Base-by-base conservation (phyloP, 2,113 vertebrate species). In the Eurystomus gularis region DNA sequence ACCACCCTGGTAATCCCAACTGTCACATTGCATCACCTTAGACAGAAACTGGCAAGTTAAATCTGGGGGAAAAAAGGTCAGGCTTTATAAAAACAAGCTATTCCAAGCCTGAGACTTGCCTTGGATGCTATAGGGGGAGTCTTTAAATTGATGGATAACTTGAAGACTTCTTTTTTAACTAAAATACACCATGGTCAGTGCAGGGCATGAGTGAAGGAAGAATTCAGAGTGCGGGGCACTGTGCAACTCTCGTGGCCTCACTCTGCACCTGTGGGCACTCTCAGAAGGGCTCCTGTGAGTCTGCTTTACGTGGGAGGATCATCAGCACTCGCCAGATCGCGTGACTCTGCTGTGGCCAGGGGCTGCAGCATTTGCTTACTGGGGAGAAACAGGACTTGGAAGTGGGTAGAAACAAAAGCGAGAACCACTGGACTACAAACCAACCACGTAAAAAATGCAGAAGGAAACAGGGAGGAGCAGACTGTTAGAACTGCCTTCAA, bases 11-110 rank as follows among this genome's bases (percentile, higher is more conserved):
- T 23, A 75, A 91, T 75, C 42, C 77, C 71, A 85, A 24, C 60
- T 77, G 69, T 33, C 79, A 23, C 2, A 80, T 17, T 66, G 46
- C 68, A 79, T 46, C 81, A 72, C 44, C 60, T 72, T 33, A 86
- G 51, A 88, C 78, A 93, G 17, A 95, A 90, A 92, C 60, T 37
- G 69, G 64, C 72, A 60, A 93, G 82, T 35, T 76, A 90, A 84
- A 71, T 54, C 35, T 35, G 2, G 8, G n/a, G 16, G 37, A 7
- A 19, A 44, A 26, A 13, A 24, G 10, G 8, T 49, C 51, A 78
- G 14, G 40, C 39, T 88, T 88, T 62, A 69, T 11, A 85, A 72
- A 95, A 92, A 79, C 5, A 75, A 71, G 42, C n/a, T 80, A 58
- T 84, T 80, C 57, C 61, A 82, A 90, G 68, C 18, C 42, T 77